These are phyloP conservation scores for Orthosia incerta DNA, from an alignment of 2,888 invertebrate genomes.

Conservation along the genomic window DNA sequence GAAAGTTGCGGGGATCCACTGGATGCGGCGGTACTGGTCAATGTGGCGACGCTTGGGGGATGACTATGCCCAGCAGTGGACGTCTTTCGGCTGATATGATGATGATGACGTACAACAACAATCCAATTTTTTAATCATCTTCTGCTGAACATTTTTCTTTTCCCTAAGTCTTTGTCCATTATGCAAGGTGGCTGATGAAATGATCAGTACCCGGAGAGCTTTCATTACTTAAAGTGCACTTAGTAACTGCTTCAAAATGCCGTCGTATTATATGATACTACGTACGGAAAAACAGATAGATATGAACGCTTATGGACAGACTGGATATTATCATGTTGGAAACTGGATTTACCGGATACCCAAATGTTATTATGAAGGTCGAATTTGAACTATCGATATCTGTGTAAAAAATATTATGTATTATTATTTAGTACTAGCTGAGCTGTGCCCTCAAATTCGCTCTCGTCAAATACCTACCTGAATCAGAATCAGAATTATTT, in stretches of 20 bases:
- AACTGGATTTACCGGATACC: slow-evolving; percentile 49
- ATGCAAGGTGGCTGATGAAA: slow-evolving; percentile 4
- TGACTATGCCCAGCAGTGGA: too few relatives aligned
- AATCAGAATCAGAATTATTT: too few relatives aligned
- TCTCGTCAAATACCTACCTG: too few relatives aligned
- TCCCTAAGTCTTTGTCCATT: not conserved
- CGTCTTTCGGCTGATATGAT: too few relatives aligned
- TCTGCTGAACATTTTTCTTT: slow-evolving; percentile 8
- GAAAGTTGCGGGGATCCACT: too few relatives aligned
- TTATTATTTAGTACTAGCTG: too few relatives aligned
- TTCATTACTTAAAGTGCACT: slow-evolving; percentile 39
- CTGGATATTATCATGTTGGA: slow-evolving; percentile 20
- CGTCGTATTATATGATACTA: not conserved
- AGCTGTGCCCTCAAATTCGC: too few relatives aligned
- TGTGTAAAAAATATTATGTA: not conserved
- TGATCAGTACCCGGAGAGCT: slow-evolving; percentile 12
- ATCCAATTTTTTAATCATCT: not conserved
- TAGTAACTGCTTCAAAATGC: slow-evolving; percentile 12
- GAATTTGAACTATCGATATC: slow-evolving; percentile 17
- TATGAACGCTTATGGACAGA: slow-evolving; percentile 3
- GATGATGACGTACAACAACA: not conserved
- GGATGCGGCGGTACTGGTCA: too few relatives aligned
- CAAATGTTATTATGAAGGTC: slow-evolving; percentile 24
- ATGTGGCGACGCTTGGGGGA: too few relatives aligned
- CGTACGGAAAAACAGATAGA: not conserved